phyloP scores from a whole-genome alignment of 2,113 vertebrate species.

The Phasianus colchicus region DNA sequence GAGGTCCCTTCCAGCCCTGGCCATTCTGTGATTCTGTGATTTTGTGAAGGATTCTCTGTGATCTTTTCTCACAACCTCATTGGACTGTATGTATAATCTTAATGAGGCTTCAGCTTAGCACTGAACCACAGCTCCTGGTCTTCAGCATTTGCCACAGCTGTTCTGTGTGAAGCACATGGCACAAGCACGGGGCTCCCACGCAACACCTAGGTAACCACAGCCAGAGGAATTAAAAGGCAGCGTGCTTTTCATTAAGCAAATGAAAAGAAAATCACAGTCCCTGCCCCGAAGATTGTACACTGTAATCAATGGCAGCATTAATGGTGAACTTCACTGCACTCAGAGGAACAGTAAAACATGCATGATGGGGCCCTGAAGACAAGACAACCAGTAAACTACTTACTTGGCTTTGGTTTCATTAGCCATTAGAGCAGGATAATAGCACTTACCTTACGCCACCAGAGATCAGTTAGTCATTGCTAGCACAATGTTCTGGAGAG shows the following conservation, averaged over 20 bases:
- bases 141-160: not conserved
- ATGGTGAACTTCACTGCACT: slow-evolving; percentile 42
- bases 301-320: slow-evolving; percentile 55
- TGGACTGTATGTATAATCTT: not conserved
- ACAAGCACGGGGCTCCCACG: rapidly evolving
- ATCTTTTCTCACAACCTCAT: not conserved
- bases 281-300: slow-evolving; percentile 47
- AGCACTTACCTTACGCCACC: slow-evolving; percentile 22
- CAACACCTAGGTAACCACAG: not conserved
- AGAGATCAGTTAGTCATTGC: not conserved
- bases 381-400: slow-evolving; percentile 58
- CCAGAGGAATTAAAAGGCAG: slow-evolving; percentile 25
- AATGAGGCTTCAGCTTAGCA: not conserved
- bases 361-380: slow-evolving; percentile 40
- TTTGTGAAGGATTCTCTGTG: not conserved
- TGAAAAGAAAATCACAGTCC: slow-evolving; percentile 52
- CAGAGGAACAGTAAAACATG: slow-evolving; percentile 27
- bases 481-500: not conserved
- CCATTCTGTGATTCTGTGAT: too few relatives aligned
- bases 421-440: slow-evolving; percentile 44
- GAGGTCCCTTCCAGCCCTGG: too few relatives aligned
- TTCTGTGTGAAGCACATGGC: rapidly evolving
- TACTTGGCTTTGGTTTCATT: slow-evolving; percentile 40
- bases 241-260: slow-evolving; percentile 50
- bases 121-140: not conserved